These are phyloP conservation scores for Entomobrya proxima DNA, from an alignment of 2,888 invertebrate genomes.

Conservation along the genomic window DNA sequence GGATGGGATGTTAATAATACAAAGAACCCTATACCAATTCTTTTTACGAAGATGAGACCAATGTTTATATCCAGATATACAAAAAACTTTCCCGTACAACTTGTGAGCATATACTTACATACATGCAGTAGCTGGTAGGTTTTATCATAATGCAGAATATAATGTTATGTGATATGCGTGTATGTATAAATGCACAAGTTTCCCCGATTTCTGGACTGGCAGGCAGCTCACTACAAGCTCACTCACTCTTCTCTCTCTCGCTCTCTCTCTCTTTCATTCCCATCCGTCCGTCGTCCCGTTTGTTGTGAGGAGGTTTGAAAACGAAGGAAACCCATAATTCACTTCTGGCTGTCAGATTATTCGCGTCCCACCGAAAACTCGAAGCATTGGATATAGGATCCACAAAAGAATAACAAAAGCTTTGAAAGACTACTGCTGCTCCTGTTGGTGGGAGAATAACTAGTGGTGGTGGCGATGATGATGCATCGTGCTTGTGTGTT, in stretches of 20 bases:
- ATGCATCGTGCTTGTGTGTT: constrained; percentile 37
- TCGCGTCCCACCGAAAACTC: constrained; percentile 74
- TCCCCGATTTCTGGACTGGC: constrained; percentile 40
- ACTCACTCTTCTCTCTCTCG: constrained; percentile 56
- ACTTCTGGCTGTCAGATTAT: constrained; percentile 75
- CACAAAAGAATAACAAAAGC: constrained; percentile 76
- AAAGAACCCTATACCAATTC: constrained; percentile 6
- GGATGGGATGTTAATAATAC: constrained; percentile 35
- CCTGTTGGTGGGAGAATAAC: constrained; percentile 36
- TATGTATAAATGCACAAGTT: neutral
- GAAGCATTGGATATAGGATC: constrained; percentile 66
- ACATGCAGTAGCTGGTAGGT: neutral
- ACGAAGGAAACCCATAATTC: constrained; percentile 74
- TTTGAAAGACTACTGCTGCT: constrained; percentile 64
- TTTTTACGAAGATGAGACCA: constrained; percentile 29
- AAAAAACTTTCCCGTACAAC: neutral
- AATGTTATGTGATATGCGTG: neutral
- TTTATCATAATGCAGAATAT: neutral
- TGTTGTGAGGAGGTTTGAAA: constrained; percentile 70
- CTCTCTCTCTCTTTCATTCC: constrained; percentile 58
- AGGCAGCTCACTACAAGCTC: constrained; percentile 6
- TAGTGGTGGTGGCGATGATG: constrained; percentile 26
- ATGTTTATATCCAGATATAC: neutral
- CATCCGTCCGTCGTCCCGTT: constrained; percentile 60
- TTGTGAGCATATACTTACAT: neutral